Evolutionary conservation across 92 coral and sea anemone species (phyloP).

Genomic region (Heteractis magnifica): DNA sequence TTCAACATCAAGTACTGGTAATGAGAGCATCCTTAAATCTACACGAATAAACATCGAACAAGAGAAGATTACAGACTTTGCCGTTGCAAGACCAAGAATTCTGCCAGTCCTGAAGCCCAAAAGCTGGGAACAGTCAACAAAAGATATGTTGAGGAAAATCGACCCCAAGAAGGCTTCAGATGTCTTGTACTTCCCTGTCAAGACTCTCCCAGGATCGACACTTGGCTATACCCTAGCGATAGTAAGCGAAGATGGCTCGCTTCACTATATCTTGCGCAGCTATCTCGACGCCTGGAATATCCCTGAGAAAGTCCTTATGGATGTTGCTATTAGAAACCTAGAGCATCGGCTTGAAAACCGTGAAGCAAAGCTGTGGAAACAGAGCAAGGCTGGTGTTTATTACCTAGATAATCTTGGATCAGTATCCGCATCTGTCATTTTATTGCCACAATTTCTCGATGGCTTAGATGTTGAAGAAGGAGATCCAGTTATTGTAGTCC

Average conservation of each 20-base stretch:
- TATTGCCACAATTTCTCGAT: conserved; percentile 74
- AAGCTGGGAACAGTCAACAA: conserved; percentile 72
- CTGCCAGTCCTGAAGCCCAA: conserved; percentile 77
- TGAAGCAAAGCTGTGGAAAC: conserved; percentile 61
- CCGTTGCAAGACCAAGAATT: conserved; percentile 67
- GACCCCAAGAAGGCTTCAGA: conserved; percentile 65
- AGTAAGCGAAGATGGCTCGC: conserved; percentile 55
- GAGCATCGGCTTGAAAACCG: conserved; percentile 58
- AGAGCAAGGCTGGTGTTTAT: conserved; percentile 77
- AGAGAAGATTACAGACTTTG: conserved; percentile 73
- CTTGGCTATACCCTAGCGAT: conserved; percentile 88
- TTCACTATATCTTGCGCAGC: conserved; percentile 70
- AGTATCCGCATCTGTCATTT: conserved; percentile 76
- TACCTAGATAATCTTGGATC: conserved; percentile 75
- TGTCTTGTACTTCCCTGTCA: conserved; percentile 73
- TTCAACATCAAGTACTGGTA: not conserved
- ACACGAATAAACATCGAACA: conserved; percentile 67
- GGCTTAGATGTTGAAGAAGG: conserved; percentile 69
- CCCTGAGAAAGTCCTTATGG: conserved; percentile 63
- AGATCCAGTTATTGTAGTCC: conserved; percentile 61
- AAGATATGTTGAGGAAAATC: conserved; percentile 59
- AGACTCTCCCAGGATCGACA: conserved; percentile 59
- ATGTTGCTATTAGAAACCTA: conserved; percentile 72
- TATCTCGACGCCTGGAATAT: conserved; percentile 82
- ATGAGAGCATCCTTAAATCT: conserved; percentile 44